These are phyloP conservation scores for Pachycephala philippinensis DNA, from an alignment of 2,113 vertebrate genomes.

Conservation along the genomic window DNA sequence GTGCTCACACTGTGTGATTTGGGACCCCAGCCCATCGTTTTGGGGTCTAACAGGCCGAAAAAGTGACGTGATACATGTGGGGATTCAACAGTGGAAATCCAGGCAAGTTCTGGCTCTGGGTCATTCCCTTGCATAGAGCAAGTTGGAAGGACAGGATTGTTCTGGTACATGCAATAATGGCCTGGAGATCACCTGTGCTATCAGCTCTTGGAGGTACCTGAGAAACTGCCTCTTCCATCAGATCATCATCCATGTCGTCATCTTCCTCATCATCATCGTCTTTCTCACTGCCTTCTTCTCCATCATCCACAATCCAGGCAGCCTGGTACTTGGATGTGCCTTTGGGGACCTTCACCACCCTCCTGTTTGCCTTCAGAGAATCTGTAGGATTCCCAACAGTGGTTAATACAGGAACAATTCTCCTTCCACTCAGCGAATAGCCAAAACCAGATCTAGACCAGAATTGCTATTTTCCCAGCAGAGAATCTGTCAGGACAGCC, in stretches of 20 bases:
- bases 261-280: conserved; percentile 59
- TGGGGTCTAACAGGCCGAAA: background rate
- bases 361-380: conserved; percentile 67
- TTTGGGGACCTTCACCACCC: conserved; percentile 86
- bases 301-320: conserved; percentile 89
- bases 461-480: background rate
- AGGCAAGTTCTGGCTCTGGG: background rate
- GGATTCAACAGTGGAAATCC: background rate
- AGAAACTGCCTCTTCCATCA: conserved; percentile 75
- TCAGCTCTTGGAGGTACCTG: conserved; percentile 68
- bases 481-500: background rate
- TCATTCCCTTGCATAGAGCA: background rate
- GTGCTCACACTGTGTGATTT: background rate
- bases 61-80: accelerated
- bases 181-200: background rate
- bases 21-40: background rate
- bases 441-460: background rate
- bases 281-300: conserved; percentile 62
- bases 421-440: background rate
- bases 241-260: conserved; percentile 67
- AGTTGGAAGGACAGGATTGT: background rate
- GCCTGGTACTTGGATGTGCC: conserved; percentile 96
- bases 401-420: background rate
- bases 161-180: accelerated
- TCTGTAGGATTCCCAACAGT: conserved; percentile 64